Base-by-base conservation (phyloP, 1,140 invertebrate genomes). In the Lerema accius region DNA sequence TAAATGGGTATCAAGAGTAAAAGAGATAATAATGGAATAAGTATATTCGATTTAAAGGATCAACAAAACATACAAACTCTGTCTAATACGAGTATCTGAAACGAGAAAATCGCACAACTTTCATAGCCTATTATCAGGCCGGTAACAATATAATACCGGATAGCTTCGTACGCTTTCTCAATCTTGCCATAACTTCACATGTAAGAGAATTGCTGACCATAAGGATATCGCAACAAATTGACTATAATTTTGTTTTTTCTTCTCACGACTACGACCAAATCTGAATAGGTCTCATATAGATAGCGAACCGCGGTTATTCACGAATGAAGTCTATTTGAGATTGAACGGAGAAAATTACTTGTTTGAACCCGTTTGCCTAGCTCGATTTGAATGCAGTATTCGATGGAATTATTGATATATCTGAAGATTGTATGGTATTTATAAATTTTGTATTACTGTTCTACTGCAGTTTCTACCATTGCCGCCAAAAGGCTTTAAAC, bases 201-300 rank as follows among this genome's bases (percentile, higher is more conserved):
- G 71, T 80, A 80, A 86, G 78, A 84, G 77, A 76, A 81, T 86
- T 79, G 74, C 80, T 80, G 72, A 79, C 76, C 73, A 86, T 89
- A 86, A 85, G 84, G 83, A 85, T 89, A 84, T 82, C 74, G 73
- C 73, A 80, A 82, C 76, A 84, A 87, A 87, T 86, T 85, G 78
- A 77, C 76, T 78, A 76, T 81, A 86, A 89, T 89, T 86, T 86
- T 69, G 71, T 86, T 85, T 89, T 87, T 89, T 86, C 69, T 84
- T 85, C 81, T 86, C 84, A 89, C 86, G 80, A 23, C 19, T 23
- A 23, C 19, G 19, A 77, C 63, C 67, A 84, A 83, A 84, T 82
- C 76, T 78, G 77, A 76, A 79, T 80, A 80, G 74, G 76, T 78
- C 67, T 70, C 59, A 80, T 62, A 66, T 45, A 78, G 73, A 49